These are phyloP conservation scores for Cheilosia scutellata DNA, from an alignment of 2,888 invertebrate species.

Conservation along the genomic window DNA sequence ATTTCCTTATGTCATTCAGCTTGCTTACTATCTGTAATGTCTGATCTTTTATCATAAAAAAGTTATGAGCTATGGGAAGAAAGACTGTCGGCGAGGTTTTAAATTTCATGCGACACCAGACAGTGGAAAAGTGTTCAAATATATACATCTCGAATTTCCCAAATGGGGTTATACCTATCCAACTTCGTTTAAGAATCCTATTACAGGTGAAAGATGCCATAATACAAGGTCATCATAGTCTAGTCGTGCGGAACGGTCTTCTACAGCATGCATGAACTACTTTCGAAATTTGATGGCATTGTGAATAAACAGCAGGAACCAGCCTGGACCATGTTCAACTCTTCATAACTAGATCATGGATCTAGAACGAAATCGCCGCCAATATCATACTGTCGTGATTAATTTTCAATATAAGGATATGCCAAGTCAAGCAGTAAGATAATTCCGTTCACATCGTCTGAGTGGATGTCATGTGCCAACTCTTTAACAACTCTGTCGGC, in stretches of 20 bases:
- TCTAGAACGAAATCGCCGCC: slow-evolving; percentile 20
- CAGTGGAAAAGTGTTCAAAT: neutral
- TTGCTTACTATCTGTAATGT: neutral
- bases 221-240: neutral
- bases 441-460: slow-evolving; percentile 22
- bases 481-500: slow-evolving; percentile 38
- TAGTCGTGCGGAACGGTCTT: neutral
- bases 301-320: slow-evolving; percentile 27
- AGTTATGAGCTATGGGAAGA: neutral
- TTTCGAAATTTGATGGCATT: slow-evolving; percentile 16
- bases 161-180: too few relatives aligned
- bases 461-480: slow-evolving; percentile 21
- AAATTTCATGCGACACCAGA: neutral
- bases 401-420: slow-evolving; percentile 29
- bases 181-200: neutral
- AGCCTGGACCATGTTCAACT: neutral
- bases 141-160: too few relatives aligned
- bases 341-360: slow-evolving; percentile 25
- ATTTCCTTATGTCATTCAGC: slow-evolving; percentile 23
- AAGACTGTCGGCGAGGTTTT: neutral
- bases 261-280: neutral
- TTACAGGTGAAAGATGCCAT: neutral
- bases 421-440: neutral
- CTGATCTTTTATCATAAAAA: neutral
- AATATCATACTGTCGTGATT: slow-evolving; percentile 23